Base-by-base conservation (phyloP, 2,888 invertebrate genomes). In the Dicycla oo region DNA sequence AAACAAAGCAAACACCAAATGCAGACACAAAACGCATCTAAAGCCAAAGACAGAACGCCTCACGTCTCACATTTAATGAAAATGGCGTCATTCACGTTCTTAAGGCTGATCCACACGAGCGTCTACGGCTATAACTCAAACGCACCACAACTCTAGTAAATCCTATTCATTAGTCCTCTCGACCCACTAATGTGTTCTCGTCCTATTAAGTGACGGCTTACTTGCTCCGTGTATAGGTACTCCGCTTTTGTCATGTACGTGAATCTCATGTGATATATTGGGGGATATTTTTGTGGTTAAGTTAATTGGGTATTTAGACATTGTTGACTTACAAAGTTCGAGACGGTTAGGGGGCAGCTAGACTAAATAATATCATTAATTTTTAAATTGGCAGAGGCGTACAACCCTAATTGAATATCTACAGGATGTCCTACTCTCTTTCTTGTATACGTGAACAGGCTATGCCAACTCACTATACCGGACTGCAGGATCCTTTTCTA, bases 111-210 rank as follows among this genome's bases (percentile, higher is more conserved):
- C 81, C 66, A 75, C 80, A 85, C 80, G 38, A 75, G 75, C 72
- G 78, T 81, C 81, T 81, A 78, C 51, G 64, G 60, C 80, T 30
- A 78, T 87, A 84, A 87, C 75, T 86, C 86, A 86, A 87, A 85
- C 78, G 70, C 78, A 86, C 87, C 86, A 64, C 86, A 86, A 76
- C 80, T 70, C 76, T 51, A 57, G 77, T 64, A 84, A 86, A 86
- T 87, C 86, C 87, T 75, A 53, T 84, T 84, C 86, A 87, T 86
- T 86, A 82, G 82, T 82, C 58, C 78, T 73, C 60, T 34, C 74
- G 56, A 53, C 68, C 82, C 74, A 73, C 76, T 85, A 81, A 80
- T 86, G 79, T 83, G 86, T 81, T 76, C 80, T 78, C 77, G 79
- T 78, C 79, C 79, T 85, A 85, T 81, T 81, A 84, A 86, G 73